A percentile compares a stretch with the other conserved stretches of the same genome.
Evolutionary conservation across 2,797 vertebrate species (phyloP).

Genomic region (Tolypeutes matacus): DNA sequence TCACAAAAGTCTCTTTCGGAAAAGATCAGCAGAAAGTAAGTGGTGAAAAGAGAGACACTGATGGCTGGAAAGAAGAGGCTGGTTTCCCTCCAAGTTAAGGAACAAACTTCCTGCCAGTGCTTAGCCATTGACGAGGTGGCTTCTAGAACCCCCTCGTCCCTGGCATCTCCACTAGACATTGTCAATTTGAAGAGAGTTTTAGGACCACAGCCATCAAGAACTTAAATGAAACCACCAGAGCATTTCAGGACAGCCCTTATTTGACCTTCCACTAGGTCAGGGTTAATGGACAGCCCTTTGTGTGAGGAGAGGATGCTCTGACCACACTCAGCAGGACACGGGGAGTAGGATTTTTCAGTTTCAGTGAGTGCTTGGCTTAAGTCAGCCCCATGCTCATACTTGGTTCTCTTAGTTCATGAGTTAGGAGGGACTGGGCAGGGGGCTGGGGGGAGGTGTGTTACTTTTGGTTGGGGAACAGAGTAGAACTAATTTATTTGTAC

Average conservation of each 20-base stretch:
- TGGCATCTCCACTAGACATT: neutral
- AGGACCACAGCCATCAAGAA: conserved; percentile 11
- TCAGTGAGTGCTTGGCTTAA: neutral
- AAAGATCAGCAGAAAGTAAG: neutral
- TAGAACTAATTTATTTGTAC: neutral
- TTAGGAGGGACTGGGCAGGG: neutral
- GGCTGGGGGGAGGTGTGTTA: neutral
- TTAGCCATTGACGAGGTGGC: neutral
- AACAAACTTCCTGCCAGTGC: neutral
- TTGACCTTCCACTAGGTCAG: conserved; percentile 66
- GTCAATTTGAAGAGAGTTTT: conserved; percentile 39
- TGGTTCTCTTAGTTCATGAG: neutral
- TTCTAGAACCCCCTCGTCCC: neutral
- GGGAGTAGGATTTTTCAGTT: neutral
- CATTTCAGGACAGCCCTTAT: conserved; percentile 59
- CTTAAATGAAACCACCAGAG: conserved; percentile 69
- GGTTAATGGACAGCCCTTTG: conserved; percentile 70
- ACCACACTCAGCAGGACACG: neutral
- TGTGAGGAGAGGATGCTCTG: neutral
- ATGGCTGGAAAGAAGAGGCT: neutral
- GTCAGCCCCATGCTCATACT: neutral
- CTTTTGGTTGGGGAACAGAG: neutral
- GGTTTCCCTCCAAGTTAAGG: neutral
- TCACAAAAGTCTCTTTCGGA: conserved; percentile 31
- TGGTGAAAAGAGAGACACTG: neutral